Evolutionary conservation across 2,888 invertebrate species (phyloP), one percentile per base, ranked within the genome.

Genomic region (Apodemia hepburni): DNA sequence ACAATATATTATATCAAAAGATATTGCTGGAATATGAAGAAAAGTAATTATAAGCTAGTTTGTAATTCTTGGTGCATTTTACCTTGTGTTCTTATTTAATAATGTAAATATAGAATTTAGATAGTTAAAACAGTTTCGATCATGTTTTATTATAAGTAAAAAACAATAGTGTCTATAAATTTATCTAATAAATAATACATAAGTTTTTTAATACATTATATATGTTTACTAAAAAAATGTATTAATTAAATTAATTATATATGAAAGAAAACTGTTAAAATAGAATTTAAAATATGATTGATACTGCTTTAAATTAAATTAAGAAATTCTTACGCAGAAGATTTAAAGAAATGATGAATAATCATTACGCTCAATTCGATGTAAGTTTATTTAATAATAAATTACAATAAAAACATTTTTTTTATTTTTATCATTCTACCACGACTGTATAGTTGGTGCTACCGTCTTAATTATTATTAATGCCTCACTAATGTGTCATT

Each of bases 51-150:
- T 42, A 42, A 42, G 42, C 15, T 42, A 11, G 51, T 27, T 54
- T 5, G 12, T 54, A 54, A 54, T 27, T 54, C 22, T 54, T 27
- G 51, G 12, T 54, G 51, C 51, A 54, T 54, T 54, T 54, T 54
- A 15, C 12, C 22, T 54, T 54, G 51, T 54, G 51, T 54, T 54
- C 51, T 22, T 22, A 22, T 42, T 42, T 42, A 42, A 42, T 42
- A 42, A 42, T 54, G 51, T 54, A 54, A 54, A 54, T 27, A 54
- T 54, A 54, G 27, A 54, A 54, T 18, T 22, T 54, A 54, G 7
- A 54, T 54, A 54, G 27, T 54, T 54, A 54, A 54, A 54, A 27
- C 54, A 27, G 54, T 54, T 54, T 54, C 27, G 54, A 15, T 54
- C 15, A 54, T 54, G 27, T 54, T 54, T 54, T 54, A 6, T 3